Evolutionary conservation across 2,113 vertebrate genomes (phyloP), one percentile per base, ranked within the genome.

Genomic region (Oryzias woworae): DNA sequence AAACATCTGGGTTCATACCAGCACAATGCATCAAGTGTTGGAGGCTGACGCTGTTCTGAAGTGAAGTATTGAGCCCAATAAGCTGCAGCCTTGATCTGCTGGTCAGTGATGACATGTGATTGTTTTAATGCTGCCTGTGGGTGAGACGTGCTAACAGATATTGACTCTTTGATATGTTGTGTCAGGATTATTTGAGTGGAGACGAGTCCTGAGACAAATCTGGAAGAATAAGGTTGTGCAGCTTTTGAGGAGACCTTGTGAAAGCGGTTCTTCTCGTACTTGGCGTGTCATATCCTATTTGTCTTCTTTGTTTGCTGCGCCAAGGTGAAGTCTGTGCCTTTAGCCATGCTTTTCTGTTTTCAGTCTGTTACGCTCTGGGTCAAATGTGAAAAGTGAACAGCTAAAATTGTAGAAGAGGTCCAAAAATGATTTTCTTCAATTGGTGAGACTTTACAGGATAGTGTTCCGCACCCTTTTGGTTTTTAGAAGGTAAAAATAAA

Each of bases 1-100:
- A 77, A 87, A 88, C 83, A 87, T 85, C 77, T 90, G 80, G 55
- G 72, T 62, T 69, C n/a, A n/a, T 60, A 56, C 48, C 45, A 60
- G 73, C 78, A 89, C 81, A 89, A 88, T 81, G 76, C 78, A 58
- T 64, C 70, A 79, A 77, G 83, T 88, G 84, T 89, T 88, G 58
- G 28, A 71, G 68, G 79, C 69, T 54, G 16, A 60, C 67, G 60
- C 60, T 66, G 73, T 24, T 77, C 57, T 69, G 68, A 75, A 61
- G 71, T 62, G 69, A 79, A 80, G 74, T 76, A 77, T 81, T 75
- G 58, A 53, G 52, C 59, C 20, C 69, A 80, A 84, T 72, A 71
- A 80, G 73, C 57, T 51, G 59, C 63, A 31, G 70, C 72, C 80
- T 86, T 82, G 70, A 86, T 87, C 61, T 76, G 64, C 76, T 41